A percentile compares a stretch with the other conserved stretches of the same genome.
These are phyloP conservation scores for Cettia cetti DNA, from an alignment of 2,113 vertebrate species.

Conservation along the genomic window DNA sequence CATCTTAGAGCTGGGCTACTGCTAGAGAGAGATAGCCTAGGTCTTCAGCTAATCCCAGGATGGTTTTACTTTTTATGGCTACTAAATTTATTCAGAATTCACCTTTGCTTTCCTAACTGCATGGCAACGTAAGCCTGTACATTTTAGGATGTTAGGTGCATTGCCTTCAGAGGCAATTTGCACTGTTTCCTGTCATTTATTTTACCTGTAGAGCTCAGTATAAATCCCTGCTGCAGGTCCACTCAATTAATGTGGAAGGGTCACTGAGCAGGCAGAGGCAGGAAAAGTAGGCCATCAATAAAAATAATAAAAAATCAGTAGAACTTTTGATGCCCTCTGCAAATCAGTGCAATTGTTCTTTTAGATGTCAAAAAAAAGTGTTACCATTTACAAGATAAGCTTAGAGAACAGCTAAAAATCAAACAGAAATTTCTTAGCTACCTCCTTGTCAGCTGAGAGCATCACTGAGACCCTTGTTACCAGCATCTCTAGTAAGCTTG, in stretches of 20 bases:
- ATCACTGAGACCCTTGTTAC: not conserved
- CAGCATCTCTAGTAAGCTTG: not conserved
- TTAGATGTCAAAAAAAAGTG: not conserved
- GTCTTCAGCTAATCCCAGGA: not conserved
- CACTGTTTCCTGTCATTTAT: not conserved
- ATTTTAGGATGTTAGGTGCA: not conserved
- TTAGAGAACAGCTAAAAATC: not conserved
- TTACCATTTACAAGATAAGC: not conserved
- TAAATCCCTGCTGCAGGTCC: not conserved
- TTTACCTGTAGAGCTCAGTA: not conserved
- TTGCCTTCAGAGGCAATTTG: not conserved
- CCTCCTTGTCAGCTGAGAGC: not conserved
- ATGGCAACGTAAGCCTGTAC: not conserved
- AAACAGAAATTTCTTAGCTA: not conserved
- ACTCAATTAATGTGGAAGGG: not conserved
- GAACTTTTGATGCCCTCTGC: not conserved
- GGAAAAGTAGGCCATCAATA: not conserved
- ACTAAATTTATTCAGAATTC: not conserved
- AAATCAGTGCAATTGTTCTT: not conserved
- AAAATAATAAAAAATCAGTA: not conserved
- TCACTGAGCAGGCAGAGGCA: not conserved
- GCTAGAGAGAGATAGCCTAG: not conserved
- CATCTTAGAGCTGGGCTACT: not conserved
- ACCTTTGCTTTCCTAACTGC: not conserved
- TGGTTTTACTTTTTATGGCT: not conserved